Evolutionary conservation across 2,113 vertebrate genomes (phyloP).

Genomic region (Lepus americanus): DNA sequence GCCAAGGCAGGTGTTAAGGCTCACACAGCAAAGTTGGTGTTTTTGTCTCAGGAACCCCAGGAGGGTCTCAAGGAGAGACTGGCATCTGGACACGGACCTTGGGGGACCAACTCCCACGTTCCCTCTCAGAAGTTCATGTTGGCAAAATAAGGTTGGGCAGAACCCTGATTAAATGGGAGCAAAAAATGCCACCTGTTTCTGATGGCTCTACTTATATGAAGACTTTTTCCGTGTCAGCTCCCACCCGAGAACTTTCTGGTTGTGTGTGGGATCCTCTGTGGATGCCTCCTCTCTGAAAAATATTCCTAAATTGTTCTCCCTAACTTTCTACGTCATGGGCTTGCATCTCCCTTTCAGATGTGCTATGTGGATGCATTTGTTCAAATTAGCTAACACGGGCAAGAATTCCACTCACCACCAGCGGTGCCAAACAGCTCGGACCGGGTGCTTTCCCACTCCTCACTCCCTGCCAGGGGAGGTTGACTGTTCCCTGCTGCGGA

Average conservation of each 20-base stretch:
- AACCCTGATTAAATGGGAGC: not conserved
- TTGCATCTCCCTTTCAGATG: slow-evolving; percentile 23
- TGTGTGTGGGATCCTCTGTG: not conserved
- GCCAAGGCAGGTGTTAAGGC: not conserved
- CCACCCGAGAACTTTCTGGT: not conserved
- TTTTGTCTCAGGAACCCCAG: not conserved
- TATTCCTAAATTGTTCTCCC: not conserved
- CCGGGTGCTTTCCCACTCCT: slow-evolving; percentile 16
- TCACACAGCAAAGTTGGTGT: not conserved
- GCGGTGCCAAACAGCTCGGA: slow-evolving; percentile 42
- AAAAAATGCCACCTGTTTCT: not conserved
- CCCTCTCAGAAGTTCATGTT: not conserved
- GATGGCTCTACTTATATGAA: not conserved
- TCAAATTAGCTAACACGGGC: slow-evolving; percentile 27
- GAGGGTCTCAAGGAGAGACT: not conserved
- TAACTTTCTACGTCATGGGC: not conserved
- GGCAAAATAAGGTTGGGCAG: not conserved
- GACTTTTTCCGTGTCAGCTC: not conserved
- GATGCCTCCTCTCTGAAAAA: not conserved
- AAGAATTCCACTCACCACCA: slow-evolving; percentile 50
- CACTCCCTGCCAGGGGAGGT: slow-evolving; percentile 68
- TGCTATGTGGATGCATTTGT: slow-evolving; percentile 29
- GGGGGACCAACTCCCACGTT: not conserved
- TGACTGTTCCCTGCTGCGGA: slow-evolving; percentile 78
- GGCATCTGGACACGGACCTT: not conserved